Evolutionary conservation across 2,888 invertebrate genomes (phyloP), one percentile per base, ranked within the genome.

Genomic region (Rhagium mordax): DNA sequence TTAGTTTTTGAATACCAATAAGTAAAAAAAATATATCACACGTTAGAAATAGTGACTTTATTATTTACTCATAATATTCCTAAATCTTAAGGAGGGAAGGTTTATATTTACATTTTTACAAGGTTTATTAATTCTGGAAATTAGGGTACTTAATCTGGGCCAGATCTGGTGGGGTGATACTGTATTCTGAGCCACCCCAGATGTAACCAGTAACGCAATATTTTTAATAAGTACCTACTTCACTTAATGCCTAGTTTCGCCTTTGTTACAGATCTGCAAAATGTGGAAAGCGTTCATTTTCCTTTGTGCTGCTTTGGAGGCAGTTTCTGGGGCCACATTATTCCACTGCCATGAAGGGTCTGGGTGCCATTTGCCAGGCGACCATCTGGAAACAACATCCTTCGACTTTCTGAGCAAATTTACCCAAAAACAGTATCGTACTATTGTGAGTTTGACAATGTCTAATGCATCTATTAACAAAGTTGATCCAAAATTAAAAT

Each of bases 341-440:
- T 83, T 88, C 48, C 84, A 88, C 69, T 92, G 91, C 79, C 91
- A 91, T 15, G 88, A 89, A 66, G 85, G 88, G 78, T 91, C 91
- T 82, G 86, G 88, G 61, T 91, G 92, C 83, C 90, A 90, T 49
- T 57, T 92, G 18, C 91, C 93, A n/a, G 93, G 94, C 84, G 89
- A 91, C 61, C 92, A 93, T 78, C 92, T 94, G 41, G 90, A 94
- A 74, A 90, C 91, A 29, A 90, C 91, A 74, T 92, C 91, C 67
- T 94, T 96, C 82, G 93, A 93, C 77, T 94, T 95, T 57, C 92
- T 95, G 8, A 93, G 95, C 87, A 96, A 91, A 77, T 69, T 83
- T 15, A 74, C 81, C 15, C 79, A 83, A 27, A 86, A 86, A 75
- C 84, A 86, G 71, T 79, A 82, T 59, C 78, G 81, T 24, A 77